Evolutionary conservation across 2,797 vertebrate species (phyloP).

Genomic region (Iguana delicatissima): DNA sequence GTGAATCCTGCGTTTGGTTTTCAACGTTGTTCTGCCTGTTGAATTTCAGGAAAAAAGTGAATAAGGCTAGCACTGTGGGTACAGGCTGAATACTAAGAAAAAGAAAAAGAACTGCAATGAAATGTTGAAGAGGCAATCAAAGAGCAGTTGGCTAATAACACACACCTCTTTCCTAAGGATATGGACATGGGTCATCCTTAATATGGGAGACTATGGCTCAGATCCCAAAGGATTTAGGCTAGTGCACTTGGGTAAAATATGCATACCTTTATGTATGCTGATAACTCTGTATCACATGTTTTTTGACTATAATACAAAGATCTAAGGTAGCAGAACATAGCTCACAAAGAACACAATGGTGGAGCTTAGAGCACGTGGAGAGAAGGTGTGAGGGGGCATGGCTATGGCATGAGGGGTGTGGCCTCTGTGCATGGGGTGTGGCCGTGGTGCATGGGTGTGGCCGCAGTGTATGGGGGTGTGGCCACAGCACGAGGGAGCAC

Average conservation of each 20-base stretch:
- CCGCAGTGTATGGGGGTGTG: no score
- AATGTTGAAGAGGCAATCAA: background rate
- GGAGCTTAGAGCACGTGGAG: no score
- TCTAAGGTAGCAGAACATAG: background rate
- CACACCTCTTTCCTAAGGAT: background rate
- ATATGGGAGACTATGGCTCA: background rate
- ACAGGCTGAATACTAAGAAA: background rate
- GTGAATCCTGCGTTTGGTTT: background rate
- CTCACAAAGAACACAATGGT: background rate
- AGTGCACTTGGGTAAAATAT: background rate
- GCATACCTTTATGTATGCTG: background rate
- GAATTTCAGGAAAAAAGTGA: background rate
- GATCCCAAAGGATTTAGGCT: background rate
- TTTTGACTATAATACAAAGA: background rate
- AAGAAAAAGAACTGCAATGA: background rate
- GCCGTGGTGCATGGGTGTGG: no score
- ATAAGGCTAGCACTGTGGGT: no score
- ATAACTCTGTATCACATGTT: background rate
- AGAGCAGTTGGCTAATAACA: background rate
- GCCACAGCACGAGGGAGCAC: no score
- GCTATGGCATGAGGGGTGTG: no score
- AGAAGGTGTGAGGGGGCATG: no score
- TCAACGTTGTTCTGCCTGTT: background rate
- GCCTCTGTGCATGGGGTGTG: no score
- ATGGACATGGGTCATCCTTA: background rate